Base-by-base conservation (phyloP, 2,797 vertebrate species). In the Phoeniculus purpureus region DNA sequence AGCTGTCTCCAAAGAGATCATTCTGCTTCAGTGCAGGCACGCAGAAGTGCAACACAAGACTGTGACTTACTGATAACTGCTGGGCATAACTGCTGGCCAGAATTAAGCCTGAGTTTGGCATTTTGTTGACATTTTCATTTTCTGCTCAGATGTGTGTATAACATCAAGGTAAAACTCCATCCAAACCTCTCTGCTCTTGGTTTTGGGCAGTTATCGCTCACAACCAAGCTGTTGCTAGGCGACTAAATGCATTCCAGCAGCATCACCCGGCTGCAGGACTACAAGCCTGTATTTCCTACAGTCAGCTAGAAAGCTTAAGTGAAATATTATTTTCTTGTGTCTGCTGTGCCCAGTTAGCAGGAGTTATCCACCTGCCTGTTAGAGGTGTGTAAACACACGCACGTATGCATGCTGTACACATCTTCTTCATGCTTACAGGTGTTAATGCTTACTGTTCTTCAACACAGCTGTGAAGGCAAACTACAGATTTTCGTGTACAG, bases 151-250 rank as follows among this genome's bases (percentile, higher is more conserved):
- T 21, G 12, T 23, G 12, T 47, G 5, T 31, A 19, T 15, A 65
- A 74, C 14, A 21, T 20, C 0, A 2, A 32, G 0, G 4, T 6
- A 2, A 56, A 73, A 65, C 90, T 60, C 52, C 32, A 51, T 45
- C 7, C 32, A 50, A 92, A 74, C 6, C 37, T 51, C 16, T 82
- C 50, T 51, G 47, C 26, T 55, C 43, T 43, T 18, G 3, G 10
- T 40, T 73, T 84, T 47, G 20, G 34, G 52, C 31, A n/a, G 37
- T 56, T 91, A 51, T 58, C 81, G 78, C 40, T 45, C 18, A 77
- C 78, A 37, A 32, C 48, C 68, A 78, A 32, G 40, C 78, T 75
- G 93, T 89, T 91, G 87, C 87, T 87, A 87, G 65, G 93, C 92
- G 87, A 85, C 77, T 52, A 85, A 79, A 59, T 19, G 23, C 51